phyloP scores from a whole-genome alignment of 2,113 vertebrate genomes.

The Pyrgilauda ruficollis region DNA sequence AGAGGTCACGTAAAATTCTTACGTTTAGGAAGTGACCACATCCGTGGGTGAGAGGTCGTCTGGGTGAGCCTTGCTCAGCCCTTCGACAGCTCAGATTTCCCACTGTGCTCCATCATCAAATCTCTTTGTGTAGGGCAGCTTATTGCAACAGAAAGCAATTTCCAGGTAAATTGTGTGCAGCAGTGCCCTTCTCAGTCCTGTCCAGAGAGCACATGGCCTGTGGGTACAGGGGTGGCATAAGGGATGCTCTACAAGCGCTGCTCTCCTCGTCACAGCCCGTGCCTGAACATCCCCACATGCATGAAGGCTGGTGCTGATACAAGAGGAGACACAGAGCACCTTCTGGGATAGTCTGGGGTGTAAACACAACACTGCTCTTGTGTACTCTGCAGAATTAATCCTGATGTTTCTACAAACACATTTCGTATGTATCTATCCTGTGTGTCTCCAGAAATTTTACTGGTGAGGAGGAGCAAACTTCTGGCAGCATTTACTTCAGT shows the following conservation, averaged over 20 bases:
- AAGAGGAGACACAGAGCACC: not conserved
- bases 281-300: not conserved
- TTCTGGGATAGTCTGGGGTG: not conserved
- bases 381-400: not conserved
- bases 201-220: not conserved
- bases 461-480: not conserved
- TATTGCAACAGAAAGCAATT: not conserved
- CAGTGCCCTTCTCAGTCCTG: not conserved
- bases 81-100: not conserved
- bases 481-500: not conserved
- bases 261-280: not conserved
- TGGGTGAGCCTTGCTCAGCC: not conserved
- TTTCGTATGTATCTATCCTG: not conserved
- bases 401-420: not conserved
- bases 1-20: not conserved
- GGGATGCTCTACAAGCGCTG: fast-evolving
- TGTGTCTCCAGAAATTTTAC: not conserved
- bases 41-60: not conserved
- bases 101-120: fast-evolving
- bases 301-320: not conserved
- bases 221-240: not conserved
- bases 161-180: not conserved
- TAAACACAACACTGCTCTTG: not conserved
- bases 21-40: not conserved
- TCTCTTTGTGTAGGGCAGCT: not conserved